Base-by-base conservation (phyloP, 2,113 vertebrate genomes). In the Grammatotria lemairii region DNA sequence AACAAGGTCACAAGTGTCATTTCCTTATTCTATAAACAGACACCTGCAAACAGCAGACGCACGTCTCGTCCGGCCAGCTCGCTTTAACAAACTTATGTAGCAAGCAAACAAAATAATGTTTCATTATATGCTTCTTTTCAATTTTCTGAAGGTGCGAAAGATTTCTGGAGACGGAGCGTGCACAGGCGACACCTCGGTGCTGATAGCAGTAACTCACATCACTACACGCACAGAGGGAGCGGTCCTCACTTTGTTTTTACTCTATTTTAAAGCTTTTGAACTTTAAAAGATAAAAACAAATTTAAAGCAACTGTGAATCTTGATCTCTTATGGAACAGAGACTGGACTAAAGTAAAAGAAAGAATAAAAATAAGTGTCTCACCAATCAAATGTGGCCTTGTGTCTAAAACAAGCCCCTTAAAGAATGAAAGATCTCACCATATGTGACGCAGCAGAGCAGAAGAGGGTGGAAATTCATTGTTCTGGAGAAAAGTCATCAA, bases 31-130 rank as follows among this genome's bases (percentile, higher is more conserved):
- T 26, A 26, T 26, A 16, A 73, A 23, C 38, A 70, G 65, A 17
- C 40, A 16, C 21, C n/a, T 42, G 8, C 65, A 3, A 45, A 38
- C 19, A 26, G 38, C 7, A 73, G 63, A 14, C 3, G 5, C 65
- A 42, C 3, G 4, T 8, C n/a, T 70, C 12, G 3, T 23, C 21
- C 65, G 0, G 7, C 65, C 2, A 3, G 63, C 19, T 68, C 12
- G 3, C 19, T 40, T 1, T 68, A 68, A 40, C 35, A 42, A 9
- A 23, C 3, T 1, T 9, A 9, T 6, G 35, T 0, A 40, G 63
- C n/a, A 40, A 23, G 19, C 63, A 6, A 23, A 40, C 35, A 14
- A 40, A 35, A 14, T 9, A 40, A 68, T 42, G 7, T 0, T 42
- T 40, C n/a, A 14, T 2, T 23, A 23, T 3, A 0, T 21, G 35